Percentiles rank a stretch among this genome's conserved stretches.
Evolutionary conservation across 2,888 invertebrate genomes (phyloP).

Genomic region (Adelphocoris suturalis): DNA sequence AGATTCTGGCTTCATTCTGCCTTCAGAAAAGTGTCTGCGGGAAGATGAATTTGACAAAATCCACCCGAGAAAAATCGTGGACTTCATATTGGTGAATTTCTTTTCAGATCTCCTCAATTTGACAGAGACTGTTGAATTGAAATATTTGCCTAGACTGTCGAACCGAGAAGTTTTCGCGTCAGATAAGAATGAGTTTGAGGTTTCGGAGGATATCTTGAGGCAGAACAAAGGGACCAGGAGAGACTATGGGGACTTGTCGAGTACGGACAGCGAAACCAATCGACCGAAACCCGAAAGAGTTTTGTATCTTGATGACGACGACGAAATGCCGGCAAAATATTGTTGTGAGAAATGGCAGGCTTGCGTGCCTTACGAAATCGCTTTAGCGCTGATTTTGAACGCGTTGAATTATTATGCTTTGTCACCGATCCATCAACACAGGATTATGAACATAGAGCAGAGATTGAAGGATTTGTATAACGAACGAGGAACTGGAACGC

Average conservation of each 20-base stretch:
- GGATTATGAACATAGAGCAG: conserved; percentile 58
- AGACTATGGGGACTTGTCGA: conserved; percentile 57
- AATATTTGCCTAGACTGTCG: conserved; percentile 40
- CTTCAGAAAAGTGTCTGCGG: conserved; percentile 51
- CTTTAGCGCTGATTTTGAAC: conserved; percentile 63
- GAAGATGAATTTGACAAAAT: conserved; percentile 66
- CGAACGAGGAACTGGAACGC: conserved; percentile 56
- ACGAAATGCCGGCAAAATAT: conserved; percentile 64
- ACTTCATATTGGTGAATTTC: conserved; percentile 62
- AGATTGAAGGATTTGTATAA: conserved; percentile 55
- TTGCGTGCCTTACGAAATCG: conserved; percentile 64
- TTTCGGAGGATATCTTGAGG: conserved; percentile 60
- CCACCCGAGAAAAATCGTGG: conserved; percentile 66
- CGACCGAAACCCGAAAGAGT: conserved; percentile 59
- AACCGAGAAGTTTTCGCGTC: conserved; percentile 60
- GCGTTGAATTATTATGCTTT: conserved; percentile 71
- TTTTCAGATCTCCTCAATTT: conserved; percentile 41
- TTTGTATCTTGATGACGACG: conserved; percentile 64
- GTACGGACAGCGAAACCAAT: conserved; percentile 62
- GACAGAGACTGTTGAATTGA: conserved; percentile 53
- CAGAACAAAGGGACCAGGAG: conserved; percentile 21
- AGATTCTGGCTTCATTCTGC: conserved; percentile 63
- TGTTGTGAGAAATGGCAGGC: conserved; percentile 56
- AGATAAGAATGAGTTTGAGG: conserved; percentile 59
- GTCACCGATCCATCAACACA: conserved; percentile 65